Base-by-base conservation (phyloP, 2,797 vertebrate genomes). In the Liparis tanakae region DNA sequence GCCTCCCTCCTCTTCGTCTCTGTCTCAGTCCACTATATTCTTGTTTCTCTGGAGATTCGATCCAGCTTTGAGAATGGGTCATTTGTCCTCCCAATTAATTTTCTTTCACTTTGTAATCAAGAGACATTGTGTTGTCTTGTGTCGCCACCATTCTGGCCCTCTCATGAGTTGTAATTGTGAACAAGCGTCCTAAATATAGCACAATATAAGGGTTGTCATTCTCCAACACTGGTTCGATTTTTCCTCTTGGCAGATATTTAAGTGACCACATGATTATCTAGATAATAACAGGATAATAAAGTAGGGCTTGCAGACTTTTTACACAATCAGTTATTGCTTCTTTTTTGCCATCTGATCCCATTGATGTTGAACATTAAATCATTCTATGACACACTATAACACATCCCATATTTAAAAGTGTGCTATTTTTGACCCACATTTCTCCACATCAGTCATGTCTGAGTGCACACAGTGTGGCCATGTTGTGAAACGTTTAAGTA, bases 401-500 rank as follows among this genome's bases (percentile, higher is more conserved):
- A 74, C 85, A 86, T 88, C 78, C 77, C 48, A 54, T 79, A 73
- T 90, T 87, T 78, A 81, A 84, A 84, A 79, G 60, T 34, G n/a
- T 50, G 83, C 90, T 91, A 88, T 91, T 87, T 91, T 87, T 83
- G 81, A 89, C 79, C 85, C 80, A 81, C 62, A 82, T 89, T 88
- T 89, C 87, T 86, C 87, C 89, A 87, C 88, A 76, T 89, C 85
- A 80, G 78, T 88, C 86, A 79, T 77, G 90, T 90, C 82, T 90
- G 83, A 84, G 82, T 82, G 83, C 74, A 85, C 69, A 67, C 83
- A 75, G 75, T 83, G 82, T 84, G 86, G 87, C 77, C 59, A 67
- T 78, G 75, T 91, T 94, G 90, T 84, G 92, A 85, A 92, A 94
- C 79, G 74, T 91, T 82, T 81, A 87, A 91, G 68, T 86, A 84